These are phyloP conservation scores for Torymus tubicola DNA, from an alignment of 2,888 invertebrate species.

Conservation along the genomic window DNA sequence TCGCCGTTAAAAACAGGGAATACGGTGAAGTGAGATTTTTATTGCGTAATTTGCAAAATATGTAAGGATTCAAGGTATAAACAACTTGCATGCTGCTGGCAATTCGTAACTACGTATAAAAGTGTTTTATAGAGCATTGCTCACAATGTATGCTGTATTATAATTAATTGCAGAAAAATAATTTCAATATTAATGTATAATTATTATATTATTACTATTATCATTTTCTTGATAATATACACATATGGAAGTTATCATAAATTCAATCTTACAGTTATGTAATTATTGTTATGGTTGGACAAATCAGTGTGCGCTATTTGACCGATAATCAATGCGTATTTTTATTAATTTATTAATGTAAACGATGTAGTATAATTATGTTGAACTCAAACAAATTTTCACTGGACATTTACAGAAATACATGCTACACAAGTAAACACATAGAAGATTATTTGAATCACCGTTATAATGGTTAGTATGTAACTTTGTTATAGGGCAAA, in stretches of 20 bases:
- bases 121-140: conserved; percentile 62
- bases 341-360: conserved; percentile 58
- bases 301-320: conserved; percentile 40
- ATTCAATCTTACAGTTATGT: conserved; percentile 53
- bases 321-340: conserved; percentile 52
- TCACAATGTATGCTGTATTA: conserved; percentile 57
- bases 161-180: conserved; percentile 53
- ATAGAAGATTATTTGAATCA: conserved; percentile 47
- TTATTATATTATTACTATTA: conserved; percentile 54
- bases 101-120: conserved; percentile 60
- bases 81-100: conserved; percentile 62
- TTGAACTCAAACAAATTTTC: conserved; percentile 45
- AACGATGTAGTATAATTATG: conserved; percentile 46
- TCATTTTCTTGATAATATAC: conserved; percentile 58
- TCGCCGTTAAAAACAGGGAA: conserved; percentile 39
- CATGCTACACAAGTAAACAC: conserved; percentile 29
- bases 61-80: conserved; percentile 57
- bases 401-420: conserved; percentile 31
- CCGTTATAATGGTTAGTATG: conserved; percentile 43
- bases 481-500: conserved; percentile 44
- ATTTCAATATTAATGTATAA: conserved; percentile 55
- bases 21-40: conserved; percentile 58
- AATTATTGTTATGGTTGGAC: conserved; percentile 53
- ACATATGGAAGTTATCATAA: conserved; percentile 58
- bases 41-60: conserved; percentile 60